Base-by-base conservation (phyloP, 2,797 vertebrate species). In the Chelidonichthys spinosus region DNA sequence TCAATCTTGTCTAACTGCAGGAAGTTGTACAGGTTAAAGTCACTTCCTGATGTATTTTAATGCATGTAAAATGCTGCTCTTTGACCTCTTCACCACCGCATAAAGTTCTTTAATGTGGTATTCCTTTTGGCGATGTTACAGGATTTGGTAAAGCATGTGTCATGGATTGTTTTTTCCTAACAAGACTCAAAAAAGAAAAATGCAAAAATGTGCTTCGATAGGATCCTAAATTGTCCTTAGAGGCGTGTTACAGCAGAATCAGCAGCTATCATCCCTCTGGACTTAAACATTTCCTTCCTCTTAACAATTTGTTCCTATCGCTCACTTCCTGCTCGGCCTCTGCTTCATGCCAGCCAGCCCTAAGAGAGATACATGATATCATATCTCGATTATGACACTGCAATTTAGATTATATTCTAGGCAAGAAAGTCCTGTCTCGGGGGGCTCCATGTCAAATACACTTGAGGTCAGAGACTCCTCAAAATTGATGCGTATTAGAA, bases 231-330 rank as follows among this genome's bases (percentile, higher is more conserved):
- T 86, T 85, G 76, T 82, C 76, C 68, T 86, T 66, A 79, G 84
- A 88, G 74, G 55, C 84, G 78, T 82, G 69, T 77, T 87, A 81
- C 55, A 49, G 77, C 85, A 90, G 75, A 90, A 87, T 87, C 84
- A 89, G 80, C 80, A 87, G 80, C 82, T 90, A 88, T 92, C 90
- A 89, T 90, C 87, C 87, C 76, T 73, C 82, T 90, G 74, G 89
- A 90, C 90, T 90, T 92, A 93, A 95, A 94, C 89, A 92, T 93
- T 95, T 95, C 94, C 94, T 95, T 95, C 93, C 94, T 91, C 76
- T 80, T 91, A 89, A 91, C 92, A 93, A 93, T 94, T 91, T 92
- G 81, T 90, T 92, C 85, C 90, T 92, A 93, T 94, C 92, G 46
- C 88, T 70, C 59, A 85, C 87, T 95, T 94, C 93, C 92, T 93